Evolutionary conservation across 2,888 invertebrate species (phyloP), one percentile per base, ranked within the genome.

Genomic region (Coenonympha arcania): DNA sequence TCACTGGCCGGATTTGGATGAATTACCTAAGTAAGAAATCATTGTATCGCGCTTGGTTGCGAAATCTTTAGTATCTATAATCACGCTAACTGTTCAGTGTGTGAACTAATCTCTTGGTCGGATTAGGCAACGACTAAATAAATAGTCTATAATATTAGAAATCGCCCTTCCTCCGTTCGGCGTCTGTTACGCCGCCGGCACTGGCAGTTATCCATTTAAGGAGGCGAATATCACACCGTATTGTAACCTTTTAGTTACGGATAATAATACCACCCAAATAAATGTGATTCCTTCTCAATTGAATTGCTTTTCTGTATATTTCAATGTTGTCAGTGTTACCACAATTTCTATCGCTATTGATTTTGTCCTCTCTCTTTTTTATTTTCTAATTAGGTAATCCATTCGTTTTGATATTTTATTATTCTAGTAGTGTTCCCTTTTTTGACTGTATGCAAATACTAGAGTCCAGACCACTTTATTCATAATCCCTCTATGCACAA

Each of bases 141-240:
- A 39, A 39, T 30, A 47, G 15, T 39, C 20, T 22, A 19, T 42
- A 31, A 26, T 22, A 16, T 47, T 47, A 50, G 54, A 54, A 54
- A 54, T 54, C 48, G 19, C 26, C 56, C 57, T 58, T 58, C 60
- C 53, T 52, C 58, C 60, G 58, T 54, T 52, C 58, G 55, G 55
- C 56, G 56, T 55, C 57, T 58, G 51, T 54, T 57, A 56, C 50
- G 48, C 53, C 54, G 42, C 34, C 54, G 45, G 33, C 52, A 55
- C 34, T 53, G 45, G 33, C 54, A 54, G 56, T 58, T 54, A 54
- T 47, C 57, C 44, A 46, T 52, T 54, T 56, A 50, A 33, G 24
- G 20, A 52, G 46, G 45, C 49, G 42, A 28, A 34, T 30, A 34
- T 54, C 48, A 60, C 60, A 58, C 58, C 50, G 51, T 36, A 24